Base-by-base conservation (phyloP, 2,797 vertebrate species). In the Brachyrhaphis roseni region DNA sequence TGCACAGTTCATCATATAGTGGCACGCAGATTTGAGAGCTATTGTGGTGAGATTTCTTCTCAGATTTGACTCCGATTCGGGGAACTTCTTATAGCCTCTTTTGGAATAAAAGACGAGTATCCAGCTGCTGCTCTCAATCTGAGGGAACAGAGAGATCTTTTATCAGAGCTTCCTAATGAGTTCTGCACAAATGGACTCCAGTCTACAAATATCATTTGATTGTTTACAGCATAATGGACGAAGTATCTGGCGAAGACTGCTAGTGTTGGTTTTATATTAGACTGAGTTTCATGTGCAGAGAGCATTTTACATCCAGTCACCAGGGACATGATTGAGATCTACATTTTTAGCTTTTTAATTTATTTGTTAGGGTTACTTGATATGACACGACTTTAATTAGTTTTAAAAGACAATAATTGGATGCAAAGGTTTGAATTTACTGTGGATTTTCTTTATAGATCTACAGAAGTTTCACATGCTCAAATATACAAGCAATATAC, bases 11-110 rank as follows among this genome's bases (percentile, higher is more conserved):
- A 23, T 75, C 74, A 64, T 31, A 64, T 36, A 71, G 51, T 77
- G 34, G 71, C 62, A 84, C 74, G 79, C 57, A 79, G 53, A 80
- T 87, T 86, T 79, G 39, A 82, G 77, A 78, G 62, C 79, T 74
- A 77, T 86, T 89, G 82, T 88, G 84, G 55, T 20, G 68, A 84
- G 77, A 85, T 84, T 81, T 78, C 79, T 62, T 73, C 76, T 90
- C 71, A 81, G 74, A 87, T 87, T 84, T 87, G 75, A 84, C 78
- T 89, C 83, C 59, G 72, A 80, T 85, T 85, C 87, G 89, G 85
- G 90, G 87, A 90, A 85, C 82, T 88, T 70, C n/a, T 70, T 43
- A 2, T 26, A n/a, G 39, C 20, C 23, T 23, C 39, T 26, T 26
- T 15, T 18, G 4, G 8, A 87, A 86, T 87, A 39, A 77, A 75